Percentiles rank a stretch among this genome's conserved stretches.
phyloP scores from a whole-genome alignment of 2,797 vertebrate genomes.

The Harpagifer antarcticus region DNA sequence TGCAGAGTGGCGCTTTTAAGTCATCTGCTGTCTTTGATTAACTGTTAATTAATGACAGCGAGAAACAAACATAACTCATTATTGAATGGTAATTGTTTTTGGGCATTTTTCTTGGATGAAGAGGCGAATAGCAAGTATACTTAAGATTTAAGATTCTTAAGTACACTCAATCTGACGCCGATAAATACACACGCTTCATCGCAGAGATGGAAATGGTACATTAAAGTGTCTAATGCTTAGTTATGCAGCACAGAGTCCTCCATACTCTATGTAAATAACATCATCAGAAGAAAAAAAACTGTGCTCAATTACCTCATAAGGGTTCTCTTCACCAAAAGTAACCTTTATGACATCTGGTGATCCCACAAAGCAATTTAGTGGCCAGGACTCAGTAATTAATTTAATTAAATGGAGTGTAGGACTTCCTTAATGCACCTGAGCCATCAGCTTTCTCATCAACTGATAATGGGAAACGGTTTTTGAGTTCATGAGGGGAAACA shows the following conservation, averaged over 20 bases:
- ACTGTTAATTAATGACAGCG: conserved; percentile 56
- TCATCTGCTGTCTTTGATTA: conserved; percentile 58
- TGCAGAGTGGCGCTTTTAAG: conserved; percentile 56
- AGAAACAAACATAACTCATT: conserved; percentile 64
- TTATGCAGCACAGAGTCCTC: conserved; percentile 12
- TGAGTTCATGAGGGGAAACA: conserved; percentile 32
- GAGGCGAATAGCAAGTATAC: conserved; percentile 35
- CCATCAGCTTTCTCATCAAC: conserved; percentile 36
- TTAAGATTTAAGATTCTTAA: conserved; percentile 20
- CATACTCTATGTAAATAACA: conserved; percentile 13
- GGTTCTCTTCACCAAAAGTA: conserved; percentile 2
- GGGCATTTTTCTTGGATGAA: conserved; percentile 33
- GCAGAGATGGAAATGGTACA: conserved; percentile 12
- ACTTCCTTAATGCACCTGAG: conserved; percentile 37
- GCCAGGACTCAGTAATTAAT: conserved; percentile 11
- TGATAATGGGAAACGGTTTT: conserved; percentile 35
- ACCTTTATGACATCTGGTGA: conserved; percentile 16
- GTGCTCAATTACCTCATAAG: neutral
- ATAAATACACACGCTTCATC: conserved; percentile 9
- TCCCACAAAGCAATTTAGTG: neutral
- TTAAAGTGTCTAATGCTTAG: conserved; percentile 11
- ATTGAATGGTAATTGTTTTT: conserved; percentile 49
- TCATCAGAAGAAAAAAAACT: conserved; percentile 2
- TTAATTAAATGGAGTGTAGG: conserved; percentile 20
- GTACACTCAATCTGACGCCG: conserved; percentile 13